phyloP scores from a whole-genome alignment of 1,140 invertebrate genomes.

The Lethrus apterus region DNA sequence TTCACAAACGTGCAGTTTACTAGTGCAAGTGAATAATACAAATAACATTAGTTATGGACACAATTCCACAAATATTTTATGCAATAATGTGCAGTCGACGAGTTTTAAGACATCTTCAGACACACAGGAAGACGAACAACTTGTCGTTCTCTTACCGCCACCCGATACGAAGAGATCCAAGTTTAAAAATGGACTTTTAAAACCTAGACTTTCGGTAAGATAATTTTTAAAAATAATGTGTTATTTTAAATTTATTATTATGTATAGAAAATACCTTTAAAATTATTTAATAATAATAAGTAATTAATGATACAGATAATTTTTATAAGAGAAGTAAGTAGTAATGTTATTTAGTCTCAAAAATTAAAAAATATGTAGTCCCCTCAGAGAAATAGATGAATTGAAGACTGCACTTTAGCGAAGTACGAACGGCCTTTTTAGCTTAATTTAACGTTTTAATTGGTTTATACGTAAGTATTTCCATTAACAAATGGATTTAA shows the following conservation, averaged over 20 bases:
- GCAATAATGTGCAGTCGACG: slow-evolving; percentile 37
- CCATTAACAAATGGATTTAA: too few species aligned
- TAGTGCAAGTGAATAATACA: slow-evolving; percentile 65
- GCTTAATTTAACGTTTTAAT: too few species aligned
- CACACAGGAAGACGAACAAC: slow-evolving; percentile 28
- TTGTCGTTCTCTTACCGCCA: slow-evolving; percentile 35
- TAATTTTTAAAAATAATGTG: neutral
- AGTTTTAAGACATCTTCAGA: neutral
- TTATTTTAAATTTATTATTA: neutral
- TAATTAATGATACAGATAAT: too few species aligned
- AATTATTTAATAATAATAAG: too few species aligned
- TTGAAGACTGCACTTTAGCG: too few species aligned
- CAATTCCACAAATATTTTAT: slow-evolving; percentile 53
- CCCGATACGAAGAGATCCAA: slow-evolving; percentile 13
- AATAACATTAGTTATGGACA: slow-evolving; percentile 63
- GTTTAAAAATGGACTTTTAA: slow-evolving; percentile 21
- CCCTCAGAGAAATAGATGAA: too few species aligned
- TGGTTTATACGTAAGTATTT: too few species aligned
- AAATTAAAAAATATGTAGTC: too few species aligned
- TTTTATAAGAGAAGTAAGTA: too few species aligned
- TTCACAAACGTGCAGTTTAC: slow-evolving; percentile 61
- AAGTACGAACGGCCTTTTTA: too few species aligned
- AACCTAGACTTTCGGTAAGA: slow-evolving; percentile 36
- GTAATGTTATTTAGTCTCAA: too few species aligned
- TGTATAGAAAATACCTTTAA: too few species aligned